A percentile compares a stretch with the other conserved stretches of the same genome.
These are phyloP conservation scores for Lypha dubia DNA, from an alignment of 2,888 invertebrate genomes.

Conservation along the genomic window DNA sequence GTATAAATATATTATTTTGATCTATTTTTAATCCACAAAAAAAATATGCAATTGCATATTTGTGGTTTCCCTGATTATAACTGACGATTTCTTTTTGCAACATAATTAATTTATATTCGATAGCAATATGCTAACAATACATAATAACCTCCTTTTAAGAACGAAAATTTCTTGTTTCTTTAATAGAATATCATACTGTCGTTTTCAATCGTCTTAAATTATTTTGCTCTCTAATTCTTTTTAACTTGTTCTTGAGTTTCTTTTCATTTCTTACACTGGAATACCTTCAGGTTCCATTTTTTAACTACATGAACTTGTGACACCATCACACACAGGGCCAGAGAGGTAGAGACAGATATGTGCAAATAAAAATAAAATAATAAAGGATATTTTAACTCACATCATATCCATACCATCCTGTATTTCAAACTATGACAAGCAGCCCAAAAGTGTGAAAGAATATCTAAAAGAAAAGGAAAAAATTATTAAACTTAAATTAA, in stretches of 20 bases:
- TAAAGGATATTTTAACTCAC: constrained; percentile 25
- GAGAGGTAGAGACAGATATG: no score
- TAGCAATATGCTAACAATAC: no score
- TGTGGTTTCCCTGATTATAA: no score
- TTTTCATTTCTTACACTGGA: constrained; percentile 28
- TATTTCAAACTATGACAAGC: constrained; percentile 15
- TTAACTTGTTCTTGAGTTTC: neutral
- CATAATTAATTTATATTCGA: no score
- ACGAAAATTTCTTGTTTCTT: neutral
- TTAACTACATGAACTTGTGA: constrained; percentile 40
- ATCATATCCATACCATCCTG: constrained; percentile 34
- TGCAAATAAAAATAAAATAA: neutral
- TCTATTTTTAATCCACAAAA: no score
- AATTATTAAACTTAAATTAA: constrained; percentile 27
- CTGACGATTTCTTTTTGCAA: no score
- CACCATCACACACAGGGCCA: constrained; percentile 30
- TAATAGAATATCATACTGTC: neutral
- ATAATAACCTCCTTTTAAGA: no score
- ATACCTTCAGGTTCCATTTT: constrained; percentile 47
- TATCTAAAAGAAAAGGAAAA: constrained; percentile 8
- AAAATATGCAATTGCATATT: no score
- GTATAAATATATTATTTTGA: no score
- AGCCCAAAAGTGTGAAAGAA: neutral
- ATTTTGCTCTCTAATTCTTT: neutral
- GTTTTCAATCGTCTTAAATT: neutral